Base-by-base conservation (phyloP, 1,140 invertebrate species). In the Musca vetustissima region DNA sequence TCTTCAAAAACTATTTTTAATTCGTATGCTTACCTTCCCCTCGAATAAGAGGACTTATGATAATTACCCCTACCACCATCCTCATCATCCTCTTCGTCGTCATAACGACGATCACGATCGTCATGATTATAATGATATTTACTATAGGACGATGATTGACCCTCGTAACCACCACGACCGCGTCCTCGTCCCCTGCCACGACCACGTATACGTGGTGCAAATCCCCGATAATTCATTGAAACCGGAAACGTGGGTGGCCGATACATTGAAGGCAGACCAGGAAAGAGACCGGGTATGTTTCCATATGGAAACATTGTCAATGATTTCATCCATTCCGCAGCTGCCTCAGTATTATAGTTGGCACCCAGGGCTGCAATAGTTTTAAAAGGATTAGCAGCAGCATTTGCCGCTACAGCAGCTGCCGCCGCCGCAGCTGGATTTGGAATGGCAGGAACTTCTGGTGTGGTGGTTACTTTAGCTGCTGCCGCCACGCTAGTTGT, bases 281-380 rank as follows among this genome's bases (percentile, higher is more conserved):
- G 73, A 68, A 81, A 81, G 1, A 81, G 73, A 0, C 67, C 24
- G 0, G 76, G 74, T n/a, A 71, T 69, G 13, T 43, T 43, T 0
- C n/a, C 28, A 57, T 81, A 81, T 3, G 79, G 75, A 52, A 80
- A 75, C 76, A 81, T 79, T 1, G 76, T 74, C 13, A 81, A 68
- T 0, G 78, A 78, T 59, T 81, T 74, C 78, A 81, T 79, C 77
- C 79, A 81, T 64, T 81, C 79, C 52, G 28, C 77, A 24, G 78
- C 77, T 0, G 73, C 77, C 43, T 81, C 78, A 2, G 77, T 70
- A 50, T 55, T 74, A 55, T 81, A 81, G 0, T 71, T 64, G 6
- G 70, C 67, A 66, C 68, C 69, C 32, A 71, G 22, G 14, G 64
- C 70, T 52, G 43, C 67, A 4, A 66, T 64, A 59, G 69, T 67